phyloP scores from a whole-genome alignment of 2,113 vertebrate species.

The Silurus meridionalis region DNA sequence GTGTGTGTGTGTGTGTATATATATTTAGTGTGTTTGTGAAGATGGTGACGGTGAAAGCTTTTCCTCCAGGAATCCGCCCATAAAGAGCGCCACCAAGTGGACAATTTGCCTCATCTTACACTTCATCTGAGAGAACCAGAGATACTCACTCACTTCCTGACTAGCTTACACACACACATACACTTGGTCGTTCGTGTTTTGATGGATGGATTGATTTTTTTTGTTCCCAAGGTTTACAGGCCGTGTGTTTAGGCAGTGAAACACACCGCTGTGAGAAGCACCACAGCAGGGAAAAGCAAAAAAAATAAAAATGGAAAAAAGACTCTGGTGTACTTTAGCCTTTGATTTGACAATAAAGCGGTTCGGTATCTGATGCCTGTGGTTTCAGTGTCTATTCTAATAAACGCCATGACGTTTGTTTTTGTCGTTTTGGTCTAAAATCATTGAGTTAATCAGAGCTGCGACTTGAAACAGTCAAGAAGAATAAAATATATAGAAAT shows the following conservation, averaged over 20 bases:
- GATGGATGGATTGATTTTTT: not conserved
- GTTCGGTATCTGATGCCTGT: slow-evolving; percentile 3
- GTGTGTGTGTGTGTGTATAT: not conserved
- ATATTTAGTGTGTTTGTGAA: not conserved
- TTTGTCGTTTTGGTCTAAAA: not conserved
- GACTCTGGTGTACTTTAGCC: not conserved
- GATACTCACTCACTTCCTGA: not conserved
- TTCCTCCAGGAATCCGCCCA: slow-evolving; percentile 13
- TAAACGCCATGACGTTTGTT: not conserved
- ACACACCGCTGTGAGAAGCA: not conserved
- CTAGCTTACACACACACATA: not conserved
- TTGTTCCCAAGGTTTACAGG: slow-evolving; percentile 12
- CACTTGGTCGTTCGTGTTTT: not conserved
- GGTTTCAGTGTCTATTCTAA: not conserved
- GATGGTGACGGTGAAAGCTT: not conserved
- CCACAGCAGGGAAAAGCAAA: not conserved
- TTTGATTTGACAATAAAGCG: slow-evolving; percentile 23
- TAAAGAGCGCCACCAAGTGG: slow-evolving; percentile 16
- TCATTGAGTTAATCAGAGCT: not conserved
- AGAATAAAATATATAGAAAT: not conserved
- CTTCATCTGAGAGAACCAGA: not conserved
- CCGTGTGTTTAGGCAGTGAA: not conserved
- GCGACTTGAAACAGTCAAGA: not conserved
- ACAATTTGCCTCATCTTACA: not conserved
- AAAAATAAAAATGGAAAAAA: not conserved